Percentiles rank a stretch among this genome's conserved stretches.
These are phyloP conservation scores for Lophotriccus pileatus DNA, from an alignment of 2,797 vertebrate genomes.

Conservation along the genomic window DNA sequence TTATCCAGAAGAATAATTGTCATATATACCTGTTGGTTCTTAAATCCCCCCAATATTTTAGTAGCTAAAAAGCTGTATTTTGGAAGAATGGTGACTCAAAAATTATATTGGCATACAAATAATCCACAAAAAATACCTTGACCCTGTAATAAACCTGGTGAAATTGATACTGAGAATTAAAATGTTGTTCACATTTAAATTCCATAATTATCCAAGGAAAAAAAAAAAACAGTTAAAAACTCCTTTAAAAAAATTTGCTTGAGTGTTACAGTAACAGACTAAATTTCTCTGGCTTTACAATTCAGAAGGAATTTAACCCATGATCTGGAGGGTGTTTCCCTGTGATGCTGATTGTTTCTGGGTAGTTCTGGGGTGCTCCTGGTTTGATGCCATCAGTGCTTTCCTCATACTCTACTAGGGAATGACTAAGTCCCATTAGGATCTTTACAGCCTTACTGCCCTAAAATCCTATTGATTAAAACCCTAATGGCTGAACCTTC, in stretches of 20 bases:
- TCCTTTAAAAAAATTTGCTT: background rate
- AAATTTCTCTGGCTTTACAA: background rate
- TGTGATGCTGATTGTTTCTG: background rate
- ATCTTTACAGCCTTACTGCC: background rate
- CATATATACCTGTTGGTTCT: background rate
- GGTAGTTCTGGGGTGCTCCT: background rate
- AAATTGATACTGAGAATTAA: background rate
- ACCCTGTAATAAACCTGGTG: background rate
- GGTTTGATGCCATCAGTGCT: background rate
- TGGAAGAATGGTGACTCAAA: background rate
- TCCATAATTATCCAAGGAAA: background rate
- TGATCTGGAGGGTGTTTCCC: background rate
- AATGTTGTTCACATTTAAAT: background rate
- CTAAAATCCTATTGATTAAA: background rate
- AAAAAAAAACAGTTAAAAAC: background rate
- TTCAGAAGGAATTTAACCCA: background rate
- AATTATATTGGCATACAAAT: background rate
- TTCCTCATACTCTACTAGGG: rapidly evolving
- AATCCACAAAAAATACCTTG: background rate
- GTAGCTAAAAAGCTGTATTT: background rate
- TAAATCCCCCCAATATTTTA: background rate
- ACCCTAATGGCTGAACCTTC: background rate
- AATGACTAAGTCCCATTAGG: background rate
- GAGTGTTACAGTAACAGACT: background rate
- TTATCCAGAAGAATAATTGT: background rate